Evolutionary conservation across 1,140 invertebrate species (phyloP), one percentile per base, ranked within the genome.

Genomic region (Streblospio benedicti): DNA sequence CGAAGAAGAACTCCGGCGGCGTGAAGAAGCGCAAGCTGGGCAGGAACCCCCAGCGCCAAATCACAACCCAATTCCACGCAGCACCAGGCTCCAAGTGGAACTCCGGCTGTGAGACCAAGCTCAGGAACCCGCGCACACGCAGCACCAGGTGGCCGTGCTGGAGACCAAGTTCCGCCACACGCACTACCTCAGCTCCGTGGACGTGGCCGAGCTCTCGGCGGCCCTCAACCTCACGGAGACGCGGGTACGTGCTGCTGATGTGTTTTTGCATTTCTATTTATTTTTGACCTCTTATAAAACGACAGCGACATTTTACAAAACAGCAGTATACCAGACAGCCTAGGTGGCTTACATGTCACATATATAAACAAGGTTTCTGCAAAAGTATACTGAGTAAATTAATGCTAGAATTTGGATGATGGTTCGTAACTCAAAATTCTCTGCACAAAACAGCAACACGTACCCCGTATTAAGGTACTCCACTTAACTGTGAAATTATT

Each of bases 51-150:
- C 76, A 84, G 28, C 83, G 85, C 57, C 84, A 84, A 6, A n/a
- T n/a, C n/a, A n/a, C n/a, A n/a, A n/a, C n/a, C n/a, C n/a, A n/a
- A n/a, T n/a, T 86, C 85, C 66, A 83, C 83, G 0, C 79, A 80
- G 4, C 74, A 80, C 27, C 84, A 86, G 65, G 72, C 85, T 2
- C 70, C 79, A n/a, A n/a, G n/a, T n/a, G n/a, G n/a, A n/a, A n/a
- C n/a, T n/a, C n/a, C n/a, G n/a, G n/a, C n/a, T n/a, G 2, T 68
- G 80, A 0, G 65, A n/a, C n/a, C n/a, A n/a, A n/a, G n/a, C n/a
- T n/a, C n/a, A n/a, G 85, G 49, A 84, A 85, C 64, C 73, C 80
- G 0, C 85, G 6, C 85, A 85, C 66, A 83, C 83, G 0, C 79
- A 80, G 5, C 75, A 80, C 28, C 84, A 86, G 65, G 73, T 85